phyloP scores from a whole-genome alignment of 1,140 invertebrate genomes.

The Neodiprion virginianus region DNA sequence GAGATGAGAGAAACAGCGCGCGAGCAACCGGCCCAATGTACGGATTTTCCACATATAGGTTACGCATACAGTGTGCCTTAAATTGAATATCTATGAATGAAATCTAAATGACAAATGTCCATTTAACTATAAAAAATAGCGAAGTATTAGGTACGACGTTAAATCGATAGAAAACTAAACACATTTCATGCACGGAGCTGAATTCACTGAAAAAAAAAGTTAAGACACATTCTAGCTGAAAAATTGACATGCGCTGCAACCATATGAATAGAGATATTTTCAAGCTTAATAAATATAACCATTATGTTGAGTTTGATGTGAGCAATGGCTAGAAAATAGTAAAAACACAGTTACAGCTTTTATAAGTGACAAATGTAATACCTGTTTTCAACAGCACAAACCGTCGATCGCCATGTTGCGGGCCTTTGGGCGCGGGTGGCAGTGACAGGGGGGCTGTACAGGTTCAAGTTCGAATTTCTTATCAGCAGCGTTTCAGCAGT shows the following conservation, averaged over 20 bases:
- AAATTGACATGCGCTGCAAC: constrained; percentile 6
- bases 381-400: constrained; percentile 21
- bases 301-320: neutral
- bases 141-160: neutral
- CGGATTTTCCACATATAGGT: neutral
- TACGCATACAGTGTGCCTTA: neutral
- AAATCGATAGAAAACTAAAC: neutral
- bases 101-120: neutral
- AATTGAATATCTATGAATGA: neutral
- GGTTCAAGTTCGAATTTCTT: neutral
- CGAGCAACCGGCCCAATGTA: neutral
- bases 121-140: neutral
- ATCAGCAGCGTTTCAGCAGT: neutral
- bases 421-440: neutral
- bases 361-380: constrained; percentile 18
- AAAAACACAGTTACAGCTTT: constrained; percentile 1
- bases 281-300: neutral
- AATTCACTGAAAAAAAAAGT: neutral
- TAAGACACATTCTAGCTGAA: neutral
- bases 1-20: neutral
- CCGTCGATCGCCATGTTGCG: constrained; percentile 38
- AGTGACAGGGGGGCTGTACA: neutral
- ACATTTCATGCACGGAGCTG: neutral
- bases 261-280: neutral
- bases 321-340: neutral